Percentiles rank a stretch among this genome's conserved stretches.
Evolutionary conservation across 2,888 invertebrate genomes (phyloP).

Genomic region (Callinectes sapidus): DNA sequence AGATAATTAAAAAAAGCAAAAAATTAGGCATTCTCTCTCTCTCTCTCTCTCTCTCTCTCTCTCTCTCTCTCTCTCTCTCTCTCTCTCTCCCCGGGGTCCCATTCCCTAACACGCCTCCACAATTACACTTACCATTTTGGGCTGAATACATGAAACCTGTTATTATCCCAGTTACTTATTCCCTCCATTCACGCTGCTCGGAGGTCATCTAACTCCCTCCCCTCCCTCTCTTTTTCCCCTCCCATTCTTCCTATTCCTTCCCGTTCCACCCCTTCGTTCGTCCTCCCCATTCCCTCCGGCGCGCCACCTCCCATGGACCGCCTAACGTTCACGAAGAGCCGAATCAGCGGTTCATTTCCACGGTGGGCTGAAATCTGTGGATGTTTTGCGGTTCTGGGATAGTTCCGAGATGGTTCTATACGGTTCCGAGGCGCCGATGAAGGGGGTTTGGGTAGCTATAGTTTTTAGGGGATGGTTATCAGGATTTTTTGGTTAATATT

Average conservation of each 20-base stretch:
- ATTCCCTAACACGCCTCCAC: neutral
- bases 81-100: neutral
- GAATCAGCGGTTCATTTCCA: neutral
- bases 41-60: slow-evolving; percentile 21
- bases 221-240: neutral
- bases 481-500: too few species aligned
- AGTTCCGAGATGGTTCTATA: too few species aligned
- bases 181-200: neutral
- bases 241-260: neutral
- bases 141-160: slow-evolving; percentile 18
- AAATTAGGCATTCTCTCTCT: too few species aligned
- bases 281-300: neutral
- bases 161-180: slow-evolving; percentile 21
- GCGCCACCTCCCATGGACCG: neutral
- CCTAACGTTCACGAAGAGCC: neutral
- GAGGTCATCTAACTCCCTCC: neutral
- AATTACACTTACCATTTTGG: neutral
- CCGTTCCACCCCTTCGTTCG: neutral
- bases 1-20: too few species aligned
- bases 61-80: neutral
- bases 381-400: too few species aligned
- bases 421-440: too few species aligned
- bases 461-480: too few species aligned
- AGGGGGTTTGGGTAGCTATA: too few species aligned
- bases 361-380: neutral